Percentiles rank a stretch among this genome's conserved stretches.
These are phyloP conservation scores for Sterna hirundo DNA, from an alignment of 2,113 vertebrate species.

Conservation along the genomic window DNA sequence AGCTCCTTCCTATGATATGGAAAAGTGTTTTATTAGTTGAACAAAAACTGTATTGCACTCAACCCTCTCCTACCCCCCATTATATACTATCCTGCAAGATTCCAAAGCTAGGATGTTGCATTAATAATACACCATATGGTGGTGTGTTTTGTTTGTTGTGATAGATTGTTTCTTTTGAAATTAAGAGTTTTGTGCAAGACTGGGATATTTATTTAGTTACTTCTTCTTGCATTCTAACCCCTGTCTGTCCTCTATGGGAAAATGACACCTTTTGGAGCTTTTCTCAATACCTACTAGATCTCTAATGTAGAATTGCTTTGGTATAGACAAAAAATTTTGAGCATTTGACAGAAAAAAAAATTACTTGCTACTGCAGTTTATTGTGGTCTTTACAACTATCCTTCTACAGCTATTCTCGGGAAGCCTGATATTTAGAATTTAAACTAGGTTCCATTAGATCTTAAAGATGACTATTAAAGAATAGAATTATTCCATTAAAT, in stretches of 20 bases:
- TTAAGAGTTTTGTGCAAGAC: neutral
- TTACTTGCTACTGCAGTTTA: neutral
- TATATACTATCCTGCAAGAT: neutral
- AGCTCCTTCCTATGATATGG: neutral
- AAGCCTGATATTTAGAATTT: neutral
- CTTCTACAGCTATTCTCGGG: neutral
- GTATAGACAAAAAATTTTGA: neutral
- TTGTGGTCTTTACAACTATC: neutral
- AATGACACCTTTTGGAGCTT: neutral
- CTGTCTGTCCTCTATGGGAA: neutral
- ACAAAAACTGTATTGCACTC: neutral
- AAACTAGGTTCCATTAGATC: neutral
- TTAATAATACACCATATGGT: neutral
- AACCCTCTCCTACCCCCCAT: neutral
- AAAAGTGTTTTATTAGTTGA: neutral
- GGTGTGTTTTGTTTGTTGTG: neutral
- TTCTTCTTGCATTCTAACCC: neutral
- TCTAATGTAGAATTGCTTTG: neutral
- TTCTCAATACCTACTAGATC: neutral
- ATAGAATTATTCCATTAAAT: neutral
- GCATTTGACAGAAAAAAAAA: neutral
- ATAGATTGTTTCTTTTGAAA: neutral
- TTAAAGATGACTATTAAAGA: neutral
- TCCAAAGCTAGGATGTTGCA: neutral
- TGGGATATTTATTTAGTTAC: neutral